Evolutionary conservation across 2,797 vertebrate species (phyloP).

Genomic region (Tolypeutes matacus): DNA sequence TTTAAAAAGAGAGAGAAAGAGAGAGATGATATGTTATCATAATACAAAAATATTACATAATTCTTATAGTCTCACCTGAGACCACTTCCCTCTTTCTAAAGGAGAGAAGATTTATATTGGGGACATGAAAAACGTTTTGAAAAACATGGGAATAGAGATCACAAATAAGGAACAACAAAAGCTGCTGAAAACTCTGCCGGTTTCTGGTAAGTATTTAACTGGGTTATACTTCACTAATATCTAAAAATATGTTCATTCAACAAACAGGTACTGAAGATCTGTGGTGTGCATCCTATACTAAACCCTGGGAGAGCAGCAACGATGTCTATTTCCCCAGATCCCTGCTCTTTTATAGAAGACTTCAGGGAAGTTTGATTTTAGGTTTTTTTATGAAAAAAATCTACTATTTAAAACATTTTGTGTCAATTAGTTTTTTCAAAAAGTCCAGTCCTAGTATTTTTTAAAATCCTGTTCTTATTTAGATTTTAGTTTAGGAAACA

Average conservation of each 20-base stretch:
- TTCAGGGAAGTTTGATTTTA: background rate
- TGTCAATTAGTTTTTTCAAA: conserved; percentile 11
- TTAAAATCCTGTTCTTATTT: conserved; percentile 17
- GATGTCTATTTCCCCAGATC: background rate
- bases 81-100: conserved; percentile 52
- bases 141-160: conserved; percentile 66
- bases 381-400: conserved; percentile 39
- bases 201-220: conserved; percentile 72
- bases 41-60: background rate
- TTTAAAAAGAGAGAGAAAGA: too few relatives aligned
- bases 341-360: background rate
- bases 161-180: conserved; percentile 74
- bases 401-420: conserved; percentile 34
- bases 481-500: conserved; percentile 34
- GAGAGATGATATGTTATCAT: background rate
- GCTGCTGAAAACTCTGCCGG: conserved; percentile 61
- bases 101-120: conserved; percentile 69
- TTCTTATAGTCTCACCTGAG: background rate
- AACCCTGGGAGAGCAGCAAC: background rate
- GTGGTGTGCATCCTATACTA: background rate
- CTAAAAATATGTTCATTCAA: conserved; percentile 6
- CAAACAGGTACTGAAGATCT: background rate
- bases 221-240: background rate
- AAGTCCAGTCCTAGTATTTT: background rate
- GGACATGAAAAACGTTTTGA: conserved; percentile 65